Percentiles rank a stretch among this genome's conserved stretches.
Conservation (phyloP, 2,113 vertebrate genomes). For the Cathartes aura region DNA sequence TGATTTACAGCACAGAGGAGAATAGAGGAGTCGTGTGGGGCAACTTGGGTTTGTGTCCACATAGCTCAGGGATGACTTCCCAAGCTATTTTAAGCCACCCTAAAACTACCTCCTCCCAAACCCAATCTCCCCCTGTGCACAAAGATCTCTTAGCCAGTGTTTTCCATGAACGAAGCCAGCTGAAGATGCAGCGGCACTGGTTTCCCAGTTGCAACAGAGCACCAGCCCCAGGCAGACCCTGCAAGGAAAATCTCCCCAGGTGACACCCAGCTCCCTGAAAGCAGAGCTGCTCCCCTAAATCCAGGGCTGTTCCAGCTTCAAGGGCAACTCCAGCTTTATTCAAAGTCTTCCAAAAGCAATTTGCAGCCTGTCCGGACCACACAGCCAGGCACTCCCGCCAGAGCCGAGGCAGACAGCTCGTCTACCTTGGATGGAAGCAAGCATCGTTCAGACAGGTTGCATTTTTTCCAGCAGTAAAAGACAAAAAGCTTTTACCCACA, state of each 20-base stretch:
- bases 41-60: too few species aligned
- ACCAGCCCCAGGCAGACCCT: not conserved
- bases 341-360: not conserved
- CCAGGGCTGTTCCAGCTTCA: not conserved
- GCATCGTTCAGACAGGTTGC: too few species aligned
- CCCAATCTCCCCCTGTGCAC: not conserved
- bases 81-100: not conserved
- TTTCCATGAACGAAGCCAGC: not conserved
- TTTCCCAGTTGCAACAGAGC: not conserved
- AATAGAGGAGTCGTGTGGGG: fast-evolving
- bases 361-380: not conserved
- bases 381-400: not conserved
- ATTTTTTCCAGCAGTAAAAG: not conserved
- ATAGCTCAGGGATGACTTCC: not conserved
- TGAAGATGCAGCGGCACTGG: not conserved
- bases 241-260: not conserved
- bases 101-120: not conserved
- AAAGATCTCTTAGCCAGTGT: too few species aligned
- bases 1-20: not conserved
- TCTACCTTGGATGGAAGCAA: not conserved
- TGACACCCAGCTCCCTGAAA: not conserved
- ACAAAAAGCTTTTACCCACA: not conserved
- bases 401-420: not conserved
- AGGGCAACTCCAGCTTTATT: not conserved
- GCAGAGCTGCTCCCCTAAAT: not conserved